These are phyloP conservation scores for Meloidogyne floridensis DNA, from an alignment of 1,140 invertebrate species.

Conservation along the genomic window DNA sequence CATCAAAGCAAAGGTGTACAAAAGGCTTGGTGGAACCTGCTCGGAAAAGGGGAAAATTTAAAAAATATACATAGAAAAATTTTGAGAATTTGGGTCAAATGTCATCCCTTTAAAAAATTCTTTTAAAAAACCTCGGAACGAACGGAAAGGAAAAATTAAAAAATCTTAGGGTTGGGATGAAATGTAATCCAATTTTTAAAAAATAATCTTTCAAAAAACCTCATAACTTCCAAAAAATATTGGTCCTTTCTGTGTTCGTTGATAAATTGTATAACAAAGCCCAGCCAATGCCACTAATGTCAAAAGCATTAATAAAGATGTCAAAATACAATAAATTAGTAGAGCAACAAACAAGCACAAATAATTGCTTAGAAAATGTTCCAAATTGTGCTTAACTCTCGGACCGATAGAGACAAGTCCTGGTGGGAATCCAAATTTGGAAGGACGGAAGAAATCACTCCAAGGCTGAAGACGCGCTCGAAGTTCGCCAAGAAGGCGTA, in stretches of 20 bases:
- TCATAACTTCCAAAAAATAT: conserved; percentile 46
- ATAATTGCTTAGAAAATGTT: conserved; percentile 47
- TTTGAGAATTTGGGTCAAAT: too few relatives aligned
- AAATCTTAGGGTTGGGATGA: too few relatives aligned
- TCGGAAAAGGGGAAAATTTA: background rate
- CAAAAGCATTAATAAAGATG: conserved; percentile 51
- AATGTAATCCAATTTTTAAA: background rate
- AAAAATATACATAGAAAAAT: background rate
- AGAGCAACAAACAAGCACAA: conserved; percentile 46
- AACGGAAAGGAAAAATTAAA: too few relatives aligned
- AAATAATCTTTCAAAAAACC: conserved; percentile 16
- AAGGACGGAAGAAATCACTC: conserved; percentile 42
- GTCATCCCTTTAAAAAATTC: too few relatives aligned
- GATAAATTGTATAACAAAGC: conserved; percentile 47
- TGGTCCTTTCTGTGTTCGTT: conserved; percentile 44
- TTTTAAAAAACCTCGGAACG: too few relatives aligned
- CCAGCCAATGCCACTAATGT: conserved; percentile 42
- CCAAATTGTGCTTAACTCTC: conserved; percentile 47
- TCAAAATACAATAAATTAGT: conserved; percentile 48
- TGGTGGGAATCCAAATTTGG: conserved; percentile 43
- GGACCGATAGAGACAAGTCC: conserved; percentile 27
- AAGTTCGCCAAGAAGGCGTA: conserved; percentile 31
- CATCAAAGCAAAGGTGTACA: conserved; percentile 50
- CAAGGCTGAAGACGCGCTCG: conserved; percentile 33
- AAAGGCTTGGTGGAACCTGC: conserved; percentile 44